Evolutionary conservation across 2,797 vertebrate genomes (phyloP).

Genomic region (Rhinichthys osculus): DNA sequence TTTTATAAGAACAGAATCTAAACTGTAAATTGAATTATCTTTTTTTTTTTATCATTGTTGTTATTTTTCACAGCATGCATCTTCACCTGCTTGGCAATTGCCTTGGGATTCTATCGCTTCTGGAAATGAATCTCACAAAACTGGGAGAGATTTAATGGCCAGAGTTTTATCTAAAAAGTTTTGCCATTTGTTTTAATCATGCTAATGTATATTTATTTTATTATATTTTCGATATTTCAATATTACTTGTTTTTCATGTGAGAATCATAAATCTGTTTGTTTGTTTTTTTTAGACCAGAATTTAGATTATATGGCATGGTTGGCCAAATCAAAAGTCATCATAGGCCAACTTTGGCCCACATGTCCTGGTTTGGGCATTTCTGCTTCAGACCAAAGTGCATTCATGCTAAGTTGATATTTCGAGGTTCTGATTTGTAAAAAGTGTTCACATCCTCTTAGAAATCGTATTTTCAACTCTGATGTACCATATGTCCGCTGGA

Average conservation of each 20-base stretch:
- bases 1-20: neutral
- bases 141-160: neutral
- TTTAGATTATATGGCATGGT: neutral
- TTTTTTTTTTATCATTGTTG: neutral
- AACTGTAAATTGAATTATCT: neutral
- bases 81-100: slow-evolving; percentile 92
- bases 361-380: neutral
- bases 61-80: slow-evolving; percentile 81
- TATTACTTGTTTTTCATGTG: neutral
- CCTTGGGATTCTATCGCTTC: slow-evolving; percentile 90
- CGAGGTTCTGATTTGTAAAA: neutral
- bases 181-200: neutral
- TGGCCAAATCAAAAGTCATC: neutral
- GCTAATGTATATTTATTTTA: neutral
- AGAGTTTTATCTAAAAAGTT: neutral
- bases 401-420: neutral
- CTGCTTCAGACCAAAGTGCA: neutral
- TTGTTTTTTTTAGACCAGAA: neutral
- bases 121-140: slow-evolving; percentile 81
- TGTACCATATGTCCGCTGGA: neutral
- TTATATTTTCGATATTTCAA: neutral
- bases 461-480: neutral
- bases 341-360: neutral
- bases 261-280: neutral
- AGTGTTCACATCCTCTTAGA: neutral